These are phyloP conservation scores for Umimayanthus chanpuru DNA, from an alignment of 92 coral and sea anemone genomes.

Conservation along the genomic window DNA sequence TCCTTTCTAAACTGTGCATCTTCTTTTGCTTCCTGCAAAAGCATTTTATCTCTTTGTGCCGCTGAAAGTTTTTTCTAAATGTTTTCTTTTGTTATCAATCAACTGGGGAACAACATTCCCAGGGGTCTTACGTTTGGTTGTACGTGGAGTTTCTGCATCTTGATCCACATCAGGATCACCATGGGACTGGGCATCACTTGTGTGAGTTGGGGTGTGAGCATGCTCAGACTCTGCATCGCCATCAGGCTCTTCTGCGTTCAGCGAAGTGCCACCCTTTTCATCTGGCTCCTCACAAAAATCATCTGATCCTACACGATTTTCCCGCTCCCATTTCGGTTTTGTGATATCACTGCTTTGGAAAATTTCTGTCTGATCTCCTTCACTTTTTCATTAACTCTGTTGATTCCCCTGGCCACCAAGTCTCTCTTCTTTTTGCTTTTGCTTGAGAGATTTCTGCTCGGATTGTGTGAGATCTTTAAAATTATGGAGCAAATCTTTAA, in stretches of 20 bases:
- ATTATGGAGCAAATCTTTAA: conserved; percentile 33
- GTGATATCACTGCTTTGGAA: conserved; percentile 63
- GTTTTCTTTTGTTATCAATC: too few relatives aligned
- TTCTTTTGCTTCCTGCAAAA: conserved; percentile 62
- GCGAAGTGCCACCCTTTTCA: conserved; percentile 32
- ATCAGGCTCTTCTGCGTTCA: conserved; percentile 14
- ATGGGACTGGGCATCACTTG: conserved; percentile 11
- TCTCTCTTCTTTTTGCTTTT: conserved; percentile 49
- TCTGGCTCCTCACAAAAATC: conserved; percentile 43
- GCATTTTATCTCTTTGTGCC: conserved; percentile 60
- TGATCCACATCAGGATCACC: conserved; percentile 16
- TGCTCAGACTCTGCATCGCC: conserved; percentile 33
- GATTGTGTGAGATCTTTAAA: conserved; percentile 30
- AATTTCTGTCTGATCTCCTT: conserved; percentile 62
- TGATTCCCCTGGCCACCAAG: conserved; percentile 52
- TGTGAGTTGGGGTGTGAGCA: conserved; percentile 21
- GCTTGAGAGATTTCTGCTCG: too few relatives aligned
- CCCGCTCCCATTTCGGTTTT: conserved; percentile 64
- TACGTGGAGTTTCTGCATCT: conserved; percentile 21
- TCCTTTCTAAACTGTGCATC: conserved; percentile 72
- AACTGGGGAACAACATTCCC: too few relatives aligned
- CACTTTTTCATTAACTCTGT: conserved; percentile 60
- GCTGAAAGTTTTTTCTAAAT: not conserved
- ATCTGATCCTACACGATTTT: conserved; percentile 58
- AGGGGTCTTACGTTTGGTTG: not conserved